Evolutionary conservation across 2,888 invertebrate species (phyloP).

Genomic region (Cistogaster globosa): DNA sequence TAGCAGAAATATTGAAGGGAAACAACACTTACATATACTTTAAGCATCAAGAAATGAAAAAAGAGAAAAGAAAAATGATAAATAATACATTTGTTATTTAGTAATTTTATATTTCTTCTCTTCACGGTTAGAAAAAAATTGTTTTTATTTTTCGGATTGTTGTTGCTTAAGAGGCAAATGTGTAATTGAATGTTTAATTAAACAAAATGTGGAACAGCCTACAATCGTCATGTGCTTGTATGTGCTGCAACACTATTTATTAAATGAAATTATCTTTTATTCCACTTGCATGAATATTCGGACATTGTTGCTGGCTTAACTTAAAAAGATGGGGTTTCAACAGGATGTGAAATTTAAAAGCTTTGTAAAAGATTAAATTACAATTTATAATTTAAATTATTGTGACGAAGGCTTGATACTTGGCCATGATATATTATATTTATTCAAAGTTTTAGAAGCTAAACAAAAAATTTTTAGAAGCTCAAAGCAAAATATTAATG

Average conservation of each 20-base stretch:
- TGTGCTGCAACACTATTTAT: constrained; percentile 20
- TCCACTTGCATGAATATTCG: constrained; percentile 3
- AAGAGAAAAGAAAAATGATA: constrained; percentile 14
- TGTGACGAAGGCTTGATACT: no score
- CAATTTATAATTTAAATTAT: no score
- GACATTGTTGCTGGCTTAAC: not conserved
- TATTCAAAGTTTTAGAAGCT: no score
- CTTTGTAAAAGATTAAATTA: no score
- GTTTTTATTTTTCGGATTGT: not conserved
- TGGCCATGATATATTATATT: no score
- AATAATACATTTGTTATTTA: constrained; percentile 36
- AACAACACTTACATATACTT: not conserved
- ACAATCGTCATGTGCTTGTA: constrained; percentile 42
- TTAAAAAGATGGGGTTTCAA: not conserved
- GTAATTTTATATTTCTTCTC: constrained; percentile 20
- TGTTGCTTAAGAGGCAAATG: constrained; percentile 16
- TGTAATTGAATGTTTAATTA: constrained; percentile 65
- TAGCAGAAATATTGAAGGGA: not conserved
- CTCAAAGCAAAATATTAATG: no score
- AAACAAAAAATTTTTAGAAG: no score
- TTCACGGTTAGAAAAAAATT: constrained; percentile 2
- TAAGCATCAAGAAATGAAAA: not conserved
- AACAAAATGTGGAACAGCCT: constrained; percentile 62
- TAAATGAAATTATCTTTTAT: constrained; percentile 41
- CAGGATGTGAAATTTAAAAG: not conserved